A percentile compares a stretch with the other conserved stretches of the same genome.
phyloP scores from a whole-genome alignment of 2,797 vertebrate genomes.

The Hafferia zeledoni region DNA sequence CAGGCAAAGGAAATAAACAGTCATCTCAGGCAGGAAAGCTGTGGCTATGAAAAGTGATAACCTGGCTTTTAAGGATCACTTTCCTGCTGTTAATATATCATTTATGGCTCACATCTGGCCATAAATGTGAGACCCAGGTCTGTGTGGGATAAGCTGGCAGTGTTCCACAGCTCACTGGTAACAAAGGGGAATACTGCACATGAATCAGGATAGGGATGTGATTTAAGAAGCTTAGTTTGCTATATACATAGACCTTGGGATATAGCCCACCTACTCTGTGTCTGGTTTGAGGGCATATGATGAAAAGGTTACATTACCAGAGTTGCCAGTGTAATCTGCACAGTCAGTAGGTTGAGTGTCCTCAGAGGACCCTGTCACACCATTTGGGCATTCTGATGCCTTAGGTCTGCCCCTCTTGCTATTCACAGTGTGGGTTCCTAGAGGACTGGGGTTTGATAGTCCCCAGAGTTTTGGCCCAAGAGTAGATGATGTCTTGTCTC shows the following conservation, averaged over 20 bases:
- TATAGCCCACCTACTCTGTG: neutral
- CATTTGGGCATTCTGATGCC: rapidly evolving
- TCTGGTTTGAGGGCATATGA: neutral
- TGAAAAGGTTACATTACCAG: neutral
- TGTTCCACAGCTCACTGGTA: neutral
- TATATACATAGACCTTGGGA: neutral
- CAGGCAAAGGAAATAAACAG: neutral
- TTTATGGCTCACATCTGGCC: neutral
- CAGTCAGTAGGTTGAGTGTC: neutral
- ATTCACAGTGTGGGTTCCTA: neutral
- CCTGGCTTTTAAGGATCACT: neutral
- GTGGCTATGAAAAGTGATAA: neutral
- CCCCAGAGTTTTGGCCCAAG: neutral
- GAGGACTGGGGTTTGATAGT: neutral
- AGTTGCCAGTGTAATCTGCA: neutral
- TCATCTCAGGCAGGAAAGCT: neutral
- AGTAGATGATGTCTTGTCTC: neutral
- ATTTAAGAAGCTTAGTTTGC: neutral
- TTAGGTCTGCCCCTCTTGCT: neutral
- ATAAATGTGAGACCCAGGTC: neutral
- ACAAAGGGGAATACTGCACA: rapidly evolving
- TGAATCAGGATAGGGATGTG: neutral
- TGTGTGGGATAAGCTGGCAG: rapidly evolving
- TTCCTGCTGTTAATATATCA: neutral
- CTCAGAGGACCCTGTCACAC: neutral